A percentile compares a stretch with the other conserved stretches of the same genome.
These are phyloP conservation scores for Neodiprion pinetum DNA, from an alignment of 1,140 invertebrate genomes.

Conservation along the genomic window DNA sequence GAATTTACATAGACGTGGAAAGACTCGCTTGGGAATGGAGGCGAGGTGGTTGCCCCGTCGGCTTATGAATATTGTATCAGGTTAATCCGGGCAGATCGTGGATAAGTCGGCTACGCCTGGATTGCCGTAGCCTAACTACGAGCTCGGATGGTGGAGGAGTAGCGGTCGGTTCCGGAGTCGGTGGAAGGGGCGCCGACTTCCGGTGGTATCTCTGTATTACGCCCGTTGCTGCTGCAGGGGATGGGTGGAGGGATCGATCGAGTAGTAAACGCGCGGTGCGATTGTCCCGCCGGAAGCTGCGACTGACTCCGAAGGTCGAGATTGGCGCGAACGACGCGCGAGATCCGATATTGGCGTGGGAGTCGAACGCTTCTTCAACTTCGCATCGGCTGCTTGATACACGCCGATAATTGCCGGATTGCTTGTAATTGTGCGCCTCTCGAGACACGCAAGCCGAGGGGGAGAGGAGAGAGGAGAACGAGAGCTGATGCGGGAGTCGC, in stretches of 20 bases:
- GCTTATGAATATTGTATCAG: constrained; percentile 59
- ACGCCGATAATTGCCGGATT: constrained; percentile 55
- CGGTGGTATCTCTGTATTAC: too few species aligned
- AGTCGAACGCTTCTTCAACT: constrained; percentile 22
- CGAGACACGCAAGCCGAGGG: constrained; percentile 38
- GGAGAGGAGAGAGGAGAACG: neutral
- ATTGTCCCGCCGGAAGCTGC: neutral
- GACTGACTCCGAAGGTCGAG: constrained; percentile 19
- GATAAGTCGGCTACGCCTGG: constrained; percentile 47
- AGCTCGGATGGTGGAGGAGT: constrained; percentile 15
- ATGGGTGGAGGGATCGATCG: neutral
- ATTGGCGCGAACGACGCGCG: constrained; percentile 9
- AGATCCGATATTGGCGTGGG: constrained; percentile 28
- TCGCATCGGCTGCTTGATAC: constrained; percentile 32
- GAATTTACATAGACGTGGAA: constrained; percentile 40
- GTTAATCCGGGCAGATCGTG: constrained; percentile 55
- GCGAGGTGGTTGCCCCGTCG: constrained; percentile 26
- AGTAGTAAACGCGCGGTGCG: constrained; percentile 4
- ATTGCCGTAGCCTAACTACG: constrained; percentile 13
- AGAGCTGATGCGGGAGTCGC: constrained; percentile 8
- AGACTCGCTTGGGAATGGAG: constrained; percentile 23
- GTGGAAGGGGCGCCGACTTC: neutral
- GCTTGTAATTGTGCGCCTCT: constrained; percentile 56
- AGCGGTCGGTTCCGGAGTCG: constrained; percentile 28
- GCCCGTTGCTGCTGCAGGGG: too few species aligned